These are phyloP conservation scores for Sylvia borin DNA, from an alignment of 2,797 vertebrate genomes.

Conservation along the genomic window DNA sequence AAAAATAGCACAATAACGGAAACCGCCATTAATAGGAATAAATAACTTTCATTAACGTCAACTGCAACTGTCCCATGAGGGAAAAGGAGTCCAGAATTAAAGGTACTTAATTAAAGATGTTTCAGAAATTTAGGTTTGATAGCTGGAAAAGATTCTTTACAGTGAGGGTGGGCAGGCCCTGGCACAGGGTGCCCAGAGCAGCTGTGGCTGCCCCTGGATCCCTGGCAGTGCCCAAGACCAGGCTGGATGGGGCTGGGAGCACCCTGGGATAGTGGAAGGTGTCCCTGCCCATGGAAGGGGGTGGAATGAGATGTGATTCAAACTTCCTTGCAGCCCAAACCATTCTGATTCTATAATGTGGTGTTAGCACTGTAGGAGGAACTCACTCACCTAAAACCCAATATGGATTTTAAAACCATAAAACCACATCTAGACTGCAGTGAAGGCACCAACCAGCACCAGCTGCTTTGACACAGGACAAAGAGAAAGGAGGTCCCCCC, in stretches of 20 bases:
- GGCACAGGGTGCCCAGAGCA: neutral
- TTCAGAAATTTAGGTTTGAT: neutral
- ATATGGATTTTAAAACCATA: neutral
- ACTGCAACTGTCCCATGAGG: conserved; percentile 6
- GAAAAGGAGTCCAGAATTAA: conserved; percentile 51
- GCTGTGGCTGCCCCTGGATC: neutral
- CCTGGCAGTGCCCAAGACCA: neutral
- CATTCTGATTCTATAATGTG: neutral
- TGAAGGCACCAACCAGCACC: neutral
- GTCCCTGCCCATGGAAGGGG: neutral
- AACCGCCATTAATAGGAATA: conserved; percentile 59
- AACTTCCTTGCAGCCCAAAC: neutral
- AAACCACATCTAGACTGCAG: neutral
- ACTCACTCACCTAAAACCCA: conserved; percentile 19
- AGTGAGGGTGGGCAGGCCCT: fast-evolving
- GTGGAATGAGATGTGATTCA: fast-evolving
- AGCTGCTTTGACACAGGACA: neutral
- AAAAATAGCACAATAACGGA: conserved; percentile 39
- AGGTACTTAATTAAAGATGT: neutral
- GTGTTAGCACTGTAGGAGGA: neutral
- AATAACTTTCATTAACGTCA: conserved; percentile 40
- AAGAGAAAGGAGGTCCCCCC: neutral
- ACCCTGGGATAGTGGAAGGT: fast-evolving
- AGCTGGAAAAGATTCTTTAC: neutral
- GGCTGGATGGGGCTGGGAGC: fast-evolving